These are phyloP conservation scores for Dipodomys stephensi DNA, from an alignment of 2,113 vertebrate species.

Conservation along the genomic window DNA sequence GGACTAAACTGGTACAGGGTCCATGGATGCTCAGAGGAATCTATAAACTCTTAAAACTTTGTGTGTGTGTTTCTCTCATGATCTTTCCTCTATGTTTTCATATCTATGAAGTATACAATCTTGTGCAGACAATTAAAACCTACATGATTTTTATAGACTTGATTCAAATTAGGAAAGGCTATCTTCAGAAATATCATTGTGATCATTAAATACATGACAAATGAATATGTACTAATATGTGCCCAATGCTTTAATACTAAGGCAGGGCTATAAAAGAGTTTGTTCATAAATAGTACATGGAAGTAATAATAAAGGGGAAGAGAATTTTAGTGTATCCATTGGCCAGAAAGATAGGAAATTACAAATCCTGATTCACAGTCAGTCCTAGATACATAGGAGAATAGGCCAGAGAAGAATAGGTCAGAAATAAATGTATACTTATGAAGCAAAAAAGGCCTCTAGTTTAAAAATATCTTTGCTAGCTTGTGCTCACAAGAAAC, in stretches of 20 bases:
- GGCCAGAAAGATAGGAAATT: not conserved
- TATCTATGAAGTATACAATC: not conserved
- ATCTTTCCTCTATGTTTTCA: not conserved
- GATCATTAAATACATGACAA: not conserved
- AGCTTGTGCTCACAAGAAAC: not conserved
- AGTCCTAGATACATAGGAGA: not conserved
- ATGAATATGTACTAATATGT: not conserved
- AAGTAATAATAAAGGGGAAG: not conserved
- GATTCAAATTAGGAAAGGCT: not conserved
- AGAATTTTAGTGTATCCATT: not conserved
- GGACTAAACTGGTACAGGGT: not conserved
- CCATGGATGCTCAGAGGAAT: not conserved
- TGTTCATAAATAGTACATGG: not conserved
- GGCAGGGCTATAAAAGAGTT: not conserved
- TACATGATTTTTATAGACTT: not conserved
- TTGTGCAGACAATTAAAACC: slow-evolving; percentile 7
- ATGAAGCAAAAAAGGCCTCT: not conserved
- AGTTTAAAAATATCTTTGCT: not conserved
- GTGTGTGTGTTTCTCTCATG: not conserved
- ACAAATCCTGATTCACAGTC: not conserved
- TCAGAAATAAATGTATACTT: not conserved
- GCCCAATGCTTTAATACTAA: not conserved
- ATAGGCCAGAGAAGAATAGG: not conserved
- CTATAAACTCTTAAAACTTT: not conserved
- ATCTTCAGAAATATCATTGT: not conserved